Conservation (phyloP, 2,113 vertebrate species). For the Glareola pratincola region DNA sequence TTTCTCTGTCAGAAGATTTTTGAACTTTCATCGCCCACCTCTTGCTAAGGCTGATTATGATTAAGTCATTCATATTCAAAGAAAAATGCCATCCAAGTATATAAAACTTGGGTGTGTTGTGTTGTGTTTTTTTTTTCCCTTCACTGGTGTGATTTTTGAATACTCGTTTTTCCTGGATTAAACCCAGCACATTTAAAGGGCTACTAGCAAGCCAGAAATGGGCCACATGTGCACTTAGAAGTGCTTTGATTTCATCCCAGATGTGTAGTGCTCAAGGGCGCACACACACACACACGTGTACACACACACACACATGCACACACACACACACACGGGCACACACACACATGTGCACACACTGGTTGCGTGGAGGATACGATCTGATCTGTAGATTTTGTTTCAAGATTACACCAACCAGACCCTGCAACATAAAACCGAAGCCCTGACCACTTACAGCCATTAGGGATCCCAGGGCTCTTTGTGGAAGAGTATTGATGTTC, state of each 20-base stretch:
- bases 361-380: neutral
- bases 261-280: neutral
- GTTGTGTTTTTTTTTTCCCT: neutral
- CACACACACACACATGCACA: too few relatives aligned
- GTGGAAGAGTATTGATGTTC: conserved; percentile 31
- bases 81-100: conserved; percentile 48
- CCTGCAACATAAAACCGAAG: conserved; percentile 38
- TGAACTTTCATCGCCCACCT: conserved; percentile 24
- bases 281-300: neutral
- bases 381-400: conserved; percentile 46
- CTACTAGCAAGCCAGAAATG: conserved; percentile 34
- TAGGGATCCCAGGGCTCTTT: conserved; percentile 45
- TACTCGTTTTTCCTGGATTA: conserved; percentile 44
- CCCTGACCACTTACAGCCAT: conserved; percentile 39
- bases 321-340: neutral
- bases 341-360: neutral
- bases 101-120: neutral
- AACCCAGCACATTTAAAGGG: conserved; percentile 27
- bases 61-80: conserved; percentile 30
- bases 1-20: neutral
- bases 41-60: neutral
- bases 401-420: conserved; percentile 37
- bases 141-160: conserved; percentile 42
- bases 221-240: conserved; percentile 9
- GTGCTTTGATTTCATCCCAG: conserved; percentile 49